phyloP scores from a whole-genome alignment of 2,113 vertebrate species.

The Sinocyclocheilus rhinocerous region DNA sequence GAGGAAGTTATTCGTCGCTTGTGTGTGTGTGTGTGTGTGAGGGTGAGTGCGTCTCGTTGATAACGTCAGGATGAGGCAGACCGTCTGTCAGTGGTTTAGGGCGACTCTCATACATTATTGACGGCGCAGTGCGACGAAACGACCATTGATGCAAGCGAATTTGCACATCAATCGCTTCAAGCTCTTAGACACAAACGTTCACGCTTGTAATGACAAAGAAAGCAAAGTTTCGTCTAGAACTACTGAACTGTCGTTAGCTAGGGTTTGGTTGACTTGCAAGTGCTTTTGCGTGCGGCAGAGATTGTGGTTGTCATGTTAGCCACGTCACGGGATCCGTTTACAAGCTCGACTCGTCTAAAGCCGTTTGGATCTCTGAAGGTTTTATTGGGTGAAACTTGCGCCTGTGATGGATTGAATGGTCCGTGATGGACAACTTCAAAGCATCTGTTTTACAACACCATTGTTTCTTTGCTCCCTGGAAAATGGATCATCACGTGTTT shows the following conservation, averaged over 20 bases:
- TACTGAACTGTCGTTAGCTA: too few species aligned
- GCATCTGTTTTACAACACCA: background rate
- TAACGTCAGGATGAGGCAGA: slow-evolving; percentile 67
- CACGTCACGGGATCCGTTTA: too few species aligned
- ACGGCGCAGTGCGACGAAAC: background rate
- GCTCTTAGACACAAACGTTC: background rate
- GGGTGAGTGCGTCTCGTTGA: slow-evolving; percentile 18
- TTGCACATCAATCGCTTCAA: slow-evolving; percentile 47
- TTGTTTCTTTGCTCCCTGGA: slow-evolving; percentile 67
- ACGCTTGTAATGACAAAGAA: background rate
- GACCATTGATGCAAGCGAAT: background rate
- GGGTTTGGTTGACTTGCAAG: too few species aligned
- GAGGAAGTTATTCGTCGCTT: slow-evolving; percentile 77
- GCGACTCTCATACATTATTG: slow-evolving; percentile 44
- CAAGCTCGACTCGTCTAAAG: too few species aligned
- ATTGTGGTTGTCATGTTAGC: too few species aligned
- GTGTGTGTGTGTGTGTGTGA: slow-evolving; percentile 47
- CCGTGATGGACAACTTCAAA: slow-evolving; percentile 64
- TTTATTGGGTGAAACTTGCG: slow-evolving; percentile 7
- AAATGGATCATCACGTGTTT: slow-evolving; percentile 74
- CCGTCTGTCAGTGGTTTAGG: slow-evolving; percentile 23
- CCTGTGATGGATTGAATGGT: background rate
- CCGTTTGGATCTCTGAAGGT: background rate
- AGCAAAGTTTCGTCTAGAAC: background rate
- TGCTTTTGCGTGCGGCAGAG: slow-evolving; percentile 12